Percentiles rank a stretch among this genome's conserved stretches.
Conservation (phyloP, 2,888 invertebrate genomes). For the Syrphus vitripennis region DNA sequence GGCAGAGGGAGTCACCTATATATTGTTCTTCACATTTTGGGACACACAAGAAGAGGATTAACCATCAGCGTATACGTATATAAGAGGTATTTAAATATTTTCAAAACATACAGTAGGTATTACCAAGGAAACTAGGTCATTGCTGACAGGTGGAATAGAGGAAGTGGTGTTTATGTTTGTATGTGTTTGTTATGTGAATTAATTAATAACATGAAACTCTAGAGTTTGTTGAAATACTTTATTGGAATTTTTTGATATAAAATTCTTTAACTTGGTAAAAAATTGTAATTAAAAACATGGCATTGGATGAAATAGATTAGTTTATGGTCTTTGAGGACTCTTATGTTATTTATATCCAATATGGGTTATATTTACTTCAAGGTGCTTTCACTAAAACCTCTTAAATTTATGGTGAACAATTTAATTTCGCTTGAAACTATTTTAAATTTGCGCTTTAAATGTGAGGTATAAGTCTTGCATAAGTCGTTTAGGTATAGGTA, state of each 20-base stretch:
- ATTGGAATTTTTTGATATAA: background rate
- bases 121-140: background rate
- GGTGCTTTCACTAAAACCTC: too few species aligned
- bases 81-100: background rate
- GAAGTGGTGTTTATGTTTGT: background rate
- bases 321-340: too few species aligned
- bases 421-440: too few species aligned
- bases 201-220: background rate
- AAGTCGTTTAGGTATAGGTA: too few species aligned
- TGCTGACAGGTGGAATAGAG: constrained; percentile 13
- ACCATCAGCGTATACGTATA: background rate
- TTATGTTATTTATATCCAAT: too few species aligned
- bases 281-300: background rate
- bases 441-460: too few species aligned
- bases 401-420: too few species aligned
- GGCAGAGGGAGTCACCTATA: background rate
- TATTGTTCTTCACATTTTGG: background rate
- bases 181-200: background rate
- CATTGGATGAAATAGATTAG: too few species aligned
- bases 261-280: background rate
- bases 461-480: too few species aligned
- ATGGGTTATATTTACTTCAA: too few species aligned
- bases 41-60: background rate
- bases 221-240: background rate
- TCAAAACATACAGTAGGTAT: background rate